Evolutionary conservation across 2,797 vertebrate species (phyloP), one percentile per base, ranked within the genome.

Genomic region (Adrianichthys oophorus): DNA sequence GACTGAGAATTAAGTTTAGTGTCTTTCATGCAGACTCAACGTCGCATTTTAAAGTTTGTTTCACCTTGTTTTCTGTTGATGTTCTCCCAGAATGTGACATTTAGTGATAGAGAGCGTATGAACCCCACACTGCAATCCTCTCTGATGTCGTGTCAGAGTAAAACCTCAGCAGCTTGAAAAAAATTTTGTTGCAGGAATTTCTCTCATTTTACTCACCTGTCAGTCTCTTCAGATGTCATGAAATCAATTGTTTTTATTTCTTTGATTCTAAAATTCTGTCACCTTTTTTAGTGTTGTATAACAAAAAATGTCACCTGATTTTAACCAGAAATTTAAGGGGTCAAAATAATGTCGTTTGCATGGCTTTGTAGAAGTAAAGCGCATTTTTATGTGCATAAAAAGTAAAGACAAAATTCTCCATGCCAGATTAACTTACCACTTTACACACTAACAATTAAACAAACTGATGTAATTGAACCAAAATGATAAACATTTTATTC

Each of bases 161-260:
- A 71, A 65, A 62, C 56, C 72, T 75, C 57, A 65, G 54, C 52
- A 64, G 69, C 63, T 69, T 67, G 64, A 80, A 67, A 76, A 53
- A 80, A 64, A 67, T 78, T 78, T 79, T 59, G 61, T 74, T 19
- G 17, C 70, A 41, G 74, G 63, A 61, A 73, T 85, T 81, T 67
- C 72, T 76, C 76, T 69, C 69, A 60, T 76, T 61, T 83, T 70
- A 51, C 47, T 47, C 41, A 41, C 62, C 59, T 52, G 56, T 68
- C 57, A 68, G 53, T 47, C 29, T 14, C 17, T 44, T 44, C 17
- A 44, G 42, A 15, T 79, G 62, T 76, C 56, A 78, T 72, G 40
- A 62, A 62, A 70, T 49, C 26, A 21, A 21, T 21, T 42, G 24
- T 62, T 32, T 32, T 56, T 61, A 55, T 45, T 29, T 12, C n/a